Evolutionary conservation across 2,113 vertebrate species (phyloP), one percentile per base, ranked within the genome.

Genomic region (Hiodon alosoides): DNA sequence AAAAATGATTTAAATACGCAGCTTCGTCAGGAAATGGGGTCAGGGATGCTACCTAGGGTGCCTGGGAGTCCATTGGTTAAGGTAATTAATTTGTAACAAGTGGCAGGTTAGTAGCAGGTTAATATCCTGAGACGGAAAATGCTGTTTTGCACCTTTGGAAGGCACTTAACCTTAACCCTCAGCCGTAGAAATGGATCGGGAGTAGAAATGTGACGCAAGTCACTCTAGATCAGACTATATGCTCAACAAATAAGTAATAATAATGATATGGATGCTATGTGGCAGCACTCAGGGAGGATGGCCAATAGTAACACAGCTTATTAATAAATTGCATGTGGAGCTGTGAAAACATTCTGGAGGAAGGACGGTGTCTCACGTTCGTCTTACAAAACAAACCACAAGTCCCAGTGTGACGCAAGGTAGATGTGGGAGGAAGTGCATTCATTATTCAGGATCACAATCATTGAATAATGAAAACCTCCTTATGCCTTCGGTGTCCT

Each of bases 381-480:
- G 64, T 9, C 16, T 47, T 31, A n/a, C 7, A 59, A 6, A 51
- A 53, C 50, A 55, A 67, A 31, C 14, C 17, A 48, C 10, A n/a
- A 10, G 13, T 16, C 7, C 14, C 5, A 65, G 11, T 48, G 46
- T 55, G 4, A 55, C 8, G 54, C 17, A 0, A 5, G 52, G 67
- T 31, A 53, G 50, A 51, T 53, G 60, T 48, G 64, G 46, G 55
- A 67, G 65, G 54, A 68, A 51, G 48, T 3, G 8, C 31, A 68
- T 67, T 50, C 4, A 75, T 67, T 51, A 75, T 75, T 67, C 6
- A 73, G 54, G 46, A 61, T 59, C 14, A 65, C 60, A 65, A 65
- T 71, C 60, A 53, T 31, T 73, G 61, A 73, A 73, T 73, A 66
- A 73, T 66, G 52, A 66, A 73, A 16, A 11, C 50, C 4, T 59